Base-by-base conservation (phyloP, 2,888 invertebrate species). In the Phasia obesa region DNA sequence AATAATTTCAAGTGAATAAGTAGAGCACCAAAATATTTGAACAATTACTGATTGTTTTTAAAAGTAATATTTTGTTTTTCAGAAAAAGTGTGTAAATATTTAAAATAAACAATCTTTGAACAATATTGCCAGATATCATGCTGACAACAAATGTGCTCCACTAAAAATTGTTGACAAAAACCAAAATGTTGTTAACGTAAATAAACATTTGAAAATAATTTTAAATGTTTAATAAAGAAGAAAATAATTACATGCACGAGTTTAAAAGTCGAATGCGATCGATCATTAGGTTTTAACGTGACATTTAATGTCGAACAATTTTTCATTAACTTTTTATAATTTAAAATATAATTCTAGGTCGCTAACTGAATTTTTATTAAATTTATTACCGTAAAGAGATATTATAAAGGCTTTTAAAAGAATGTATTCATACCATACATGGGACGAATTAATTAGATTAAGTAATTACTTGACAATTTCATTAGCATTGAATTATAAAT, bases 151-250 rank as follows among this genome's bases (percentile, higher is more conserved):
- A 31, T 69, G 55, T 17, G 9, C 21, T 27, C 6, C 23, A 44
- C 2, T 44, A 38, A 19, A 23, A n/a, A 17, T 69, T 67, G 51
- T 69, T 57, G 57, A 53, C 25, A 55, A 25, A 38, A 35, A 35
- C 11, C 35, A 11, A 35, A 69, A 49, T 49, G 42, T 53, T 17
- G 19, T 38, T 15, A 21, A 23, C 13, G 38, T 27, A 55, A 70
- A 47, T 27, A 31, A 31, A 35, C 13, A 15, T 44, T 15, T 53
- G 3, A 4, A 31, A 55, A 69, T 31, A 57, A 44, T 13, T 55
- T 0, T 51, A 11, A n/a, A 35, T n/a, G 65, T 21, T 23, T 19
- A 31, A 65, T n/a, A 23, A 23, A 13, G 38, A n/a, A 42, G 2
- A 42, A 38, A 38, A 15, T 38, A 15, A 13, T 38, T 38, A 38